These are phyloP conservation scores for Ormia ochracea DNA, from an alignment of 2,888 invertebrate species.

Conservation along the genomic window DNA sequence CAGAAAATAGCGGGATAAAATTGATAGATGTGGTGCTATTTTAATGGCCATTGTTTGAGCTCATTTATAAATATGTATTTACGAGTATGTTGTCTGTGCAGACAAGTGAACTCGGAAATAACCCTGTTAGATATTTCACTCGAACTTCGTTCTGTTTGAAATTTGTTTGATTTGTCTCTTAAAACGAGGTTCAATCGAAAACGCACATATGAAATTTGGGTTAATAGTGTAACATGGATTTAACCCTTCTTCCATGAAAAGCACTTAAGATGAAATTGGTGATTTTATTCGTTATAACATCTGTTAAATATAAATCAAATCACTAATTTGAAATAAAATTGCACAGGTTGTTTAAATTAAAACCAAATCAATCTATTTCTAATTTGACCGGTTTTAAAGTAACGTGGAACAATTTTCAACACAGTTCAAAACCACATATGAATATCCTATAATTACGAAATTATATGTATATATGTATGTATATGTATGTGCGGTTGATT, in stretches of 20 bases:
- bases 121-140: not conserved
- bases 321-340: not conserved
- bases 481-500: too few relatives aligned
- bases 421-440: too few relatives aligned
- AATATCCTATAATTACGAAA: too few relatives aligned
- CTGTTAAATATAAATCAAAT: conserved; percentile 10
- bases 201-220: not conserved
- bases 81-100: not conserved
- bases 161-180: not conserved
- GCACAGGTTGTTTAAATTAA: not conserved
- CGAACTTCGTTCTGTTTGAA: not conserved
- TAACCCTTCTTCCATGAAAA: not conserved
- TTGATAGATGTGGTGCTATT: conserved; percentile 51
- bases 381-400: too few relatives aligned
- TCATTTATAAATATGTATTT: not conserved
- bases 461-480: too few relatives aligned
- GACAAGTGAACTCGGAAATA: not conserved
- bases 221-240: not conserved
- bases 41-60: conserved; percentile 29
- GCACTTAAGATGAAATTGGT: not conserved
- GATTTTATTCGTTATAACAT: conserved; percentile 18
- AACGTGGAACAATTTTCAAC: too few relatives aligned
- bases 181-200: not conserved
- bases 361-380: not conserved
- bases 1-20: conserved; percentile 30